Percentiles rank a stretch among this genome's conserved stretches.
These are phyloP conservation scores for Catagonus wagneri DNA, from an alignment of 2,113 vertebrate genomes.

Conservation along the genomic window DNA sequence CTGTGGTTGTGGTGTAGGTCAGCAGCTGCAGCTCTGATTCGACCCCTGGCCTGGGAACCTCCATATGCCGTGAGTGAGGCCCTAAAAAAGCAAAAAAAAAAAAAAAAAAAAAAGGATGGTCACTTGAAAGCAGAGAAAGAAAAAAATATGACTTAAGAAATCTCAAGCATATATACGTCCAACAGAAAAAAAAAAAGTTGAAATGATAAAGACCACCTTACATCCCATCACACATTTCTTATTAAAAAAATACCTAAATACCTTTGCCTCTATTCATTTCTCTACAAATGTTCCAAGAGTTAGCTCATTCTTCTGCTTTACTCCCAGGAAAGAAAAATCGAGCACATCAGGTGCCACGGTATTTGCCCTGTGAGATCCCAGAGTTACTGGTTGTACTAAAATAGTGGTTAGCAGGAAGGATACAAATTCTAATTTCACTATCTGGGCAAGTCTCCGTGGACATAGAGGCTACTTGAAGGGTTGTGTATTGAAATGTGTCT, in stretches of 20 bases:
- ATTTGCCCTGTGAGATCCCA: not conserved
- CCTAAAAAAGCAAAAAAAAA: too few species aligned
- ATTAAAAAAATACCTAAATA: not conserved
- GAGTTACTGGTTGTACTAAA: not conserved
- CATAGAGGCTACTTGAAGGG: not conserved
- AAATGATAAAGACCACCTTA: not conserved
- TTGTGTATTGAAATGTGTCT: not conserved
- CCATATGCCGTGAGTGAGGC: too few species aligned
- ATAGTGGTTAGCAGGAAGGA: not conserved
- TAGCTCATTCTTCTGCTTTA: not conserved
- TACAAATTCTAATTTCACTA: slow-evolving; percentile 1
- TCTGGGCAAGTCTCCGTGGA: not conserved
- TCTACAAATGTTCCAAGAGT: not conserved
- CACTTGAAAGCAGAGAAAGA: not conserved
- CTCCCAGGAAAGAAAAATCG: not conserved
- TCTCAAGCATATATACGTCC: not conserved
- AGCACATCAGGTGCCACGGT: not conserved
- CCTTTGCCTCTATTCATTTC: not conserved
- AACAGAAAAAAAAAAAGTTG: not conserved
- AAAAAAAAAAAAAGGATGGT: too few species aligned
- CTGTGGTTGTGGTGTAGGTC: too few species aligned
- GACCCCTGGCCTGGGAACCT: too few species aligned
- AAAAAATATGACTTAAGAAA: not conserved
- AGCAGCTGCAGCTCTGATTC: too few species aligned
- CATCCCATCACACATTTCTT: not conserved